Base-by-base conservation (phyloP, 2,797 vertebrate species). In the Triplophysa yarkandensis region DNA sequence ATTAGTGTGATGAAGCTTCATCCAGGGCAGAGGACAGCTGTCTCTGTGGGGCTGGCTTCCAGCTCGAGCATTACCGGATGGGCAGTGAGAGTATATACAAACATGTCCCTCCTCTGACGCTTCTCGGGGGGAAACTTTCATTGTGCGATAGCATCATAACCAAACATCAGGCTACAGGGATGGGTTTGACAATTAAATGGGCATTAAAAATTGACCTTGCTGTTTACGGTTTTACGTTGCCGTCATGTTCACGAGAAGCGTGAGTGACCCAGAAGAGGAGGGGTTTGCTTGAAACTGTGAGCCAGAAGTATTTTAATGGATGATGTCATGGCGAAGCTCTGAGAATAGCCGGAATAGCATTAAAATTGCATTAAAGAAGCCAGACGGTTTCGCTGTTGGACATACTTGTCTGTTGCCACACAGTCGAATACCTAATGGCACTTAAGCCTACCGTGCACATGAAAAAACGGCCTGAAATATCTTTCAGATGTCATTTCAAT, bases 21-120 rank as follows among this genome's bases (percentile, higher is more conserved):
- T 34, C 68, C 81, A 80, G 84, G 80, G 87, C 84, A 85, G 76
- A 82, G 65, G 74, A 82, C 80, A 83, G 84, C 83, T 73, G 78
- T 75, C 74, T 68, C 50, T 65, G 32, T 68, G 75, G 78, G 68
- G 57, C 85, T 80, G 16, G 60, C 66, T 64, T 79, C 25, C 52
- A 39, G 25, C 77, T 67, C 74, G 74, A n/a, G 84, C 77, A 78
- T 87, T 84, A 87, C 85, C 86, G 86, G 88, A 90, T 86, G 88
- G 85, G 85, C 74, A 44, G 83, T 84, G 65, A 66, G 57, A 64
- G 80, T 43, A 65, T 78, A 65, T 83, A 74, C 79, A 86, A 88
- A 87, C 84, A 89, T 77, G 83, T 75, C 77, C 78, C 79, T 52
- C 80, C 78, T 79, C 71, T 82, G 78, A 85, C 77, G 75, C n/a